These are phyloP conservation scores for Zaprionus inermis DNA, from an alignment of 1,140 invertebrate species.

Conservation along the genomic window DNA sequence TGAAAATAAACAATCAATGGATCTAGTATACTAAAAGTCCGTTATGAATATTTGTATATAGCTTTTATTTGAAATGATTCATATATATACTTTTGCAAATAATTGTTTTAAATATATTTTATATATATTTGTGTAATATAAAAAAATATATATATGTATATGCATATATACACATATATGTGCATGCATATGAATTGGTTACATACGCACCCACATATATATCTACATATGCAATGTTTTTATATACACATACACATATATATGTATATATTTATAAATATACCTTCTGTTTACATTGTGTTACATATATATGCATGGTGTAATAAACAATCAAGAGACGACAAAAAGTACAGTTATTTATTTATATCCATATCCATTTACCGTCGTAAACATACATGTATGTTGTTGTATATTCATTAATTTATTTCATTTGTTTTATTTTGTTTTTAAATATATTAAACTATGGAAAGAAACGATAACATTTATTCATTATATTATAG, in stretches of 20 bases:
- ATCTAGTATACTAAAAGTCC: neutral
- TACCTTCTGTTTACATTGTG: conserved; percentile 40
- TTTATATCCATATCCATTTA: conserved; percentile 58
- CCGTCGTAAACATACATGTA: conserved; percentile 67
- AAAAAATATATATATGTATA: conserved; percentile 4
- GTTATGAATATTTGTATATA: conserved; percentile 66
- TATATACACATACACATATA: conserved; percentile 44
- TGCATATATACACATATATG: conserved; percentile 30
- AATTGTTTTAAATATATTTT: conserved; percentile 53
- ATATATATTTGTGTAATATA: conserved; percentile 10
- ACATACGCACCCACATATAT: conserved; percentile 16
- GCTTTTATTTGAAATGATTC: conserved; percentile 77
- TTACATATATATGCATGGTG: conserved; percentile 38
- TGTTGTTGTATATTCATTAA: conserved; percentile 25
- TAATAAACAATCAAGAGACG: conserved; percentile 61
- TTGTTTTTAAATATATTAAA: conserved; percentile 47
- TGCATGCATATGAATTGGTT: conserved; percentile 31
- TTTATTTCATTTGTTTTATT: conserved; percentile 50
- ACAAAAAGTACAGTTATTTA: conserved; percentile 63
- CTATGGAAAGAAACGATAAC: conserved; percentile 59
- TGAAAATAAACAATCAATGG: too few species aligned
- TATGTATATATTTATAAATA: conserved; percentile 30
- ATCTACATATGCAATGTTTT: conserved; percentile 32
- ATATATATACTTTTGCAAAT: conserved; percentile 73
- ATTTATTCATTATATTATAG: conserved; percentile 79